These are phyloP conservation scores for Rhinella marina DNA, from an alignment of 2,797 vertebrate species.

Conservation along the genomic window DNA sequence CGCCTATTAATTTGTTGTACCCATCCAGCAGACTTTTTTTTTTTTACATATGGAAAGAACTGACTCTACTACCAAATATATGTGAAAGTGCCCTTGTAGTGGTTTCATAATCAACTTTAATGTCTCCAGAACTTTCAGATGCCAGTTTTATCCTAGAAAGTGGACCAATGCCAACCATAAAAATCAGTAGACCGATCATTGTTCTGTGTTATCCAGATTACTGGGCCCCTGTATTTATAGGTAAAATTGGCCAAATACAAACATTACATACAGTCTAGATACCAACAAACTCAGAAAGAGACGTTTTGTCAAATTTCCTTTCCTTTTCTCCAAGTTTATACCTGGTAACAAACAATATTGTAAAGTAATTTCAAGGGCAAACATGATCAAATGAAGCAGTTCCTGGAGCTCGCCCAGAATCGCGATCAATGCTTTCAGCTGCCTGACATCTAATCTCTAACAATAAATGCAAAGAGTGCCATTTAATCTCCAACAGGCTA, in stretches of 20 bases:
- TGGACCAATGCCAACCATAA: background rate
- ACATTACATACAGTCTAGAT: background rate
- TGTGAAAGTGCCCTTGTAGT: background rate
- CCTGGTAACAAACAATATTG: constrained; percentile 23
- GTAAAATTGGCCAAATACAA: background rate
- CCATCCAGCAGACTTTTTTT: background rate
- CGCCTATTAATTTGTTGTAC: too few relatives aligned
- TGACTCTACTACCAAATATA: background rate
- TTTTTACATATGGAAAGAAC: too few relatives aligned
- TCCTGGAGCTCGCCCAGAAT: constrained; percentile 51
- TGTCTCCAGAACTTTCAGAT: background rate
- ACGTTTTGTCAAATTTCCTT: background rate
- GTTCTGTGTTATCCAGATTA: background rate
- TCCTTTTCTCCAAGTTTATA: constrained; percentile 18
- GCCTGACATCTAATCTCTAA: constrained; percentile 57
- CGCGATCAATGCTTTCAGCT: constrained; percentile 46
- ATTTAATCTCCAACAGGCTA: constrained; percentile 47
- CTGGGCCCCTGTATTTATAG: background rate
- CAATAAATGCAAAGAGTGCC: constrained; percentile 55
- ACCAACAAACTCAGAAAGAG: background rate
- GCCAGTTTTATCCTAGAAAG: background rate
- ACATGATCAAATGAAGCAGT: constrained; percentile 39
- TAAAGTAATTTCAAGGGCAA: constrained; percentile 56
- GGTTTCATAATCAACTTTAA: background rate
- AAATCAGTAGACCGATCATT: background rate